A percentile compares a stretch with the other conserved stretches of the same genome.
These are phyloP conservation scores for Nasonovia ribisnigri DNA, from an alignment of 2,888 invertebrate species.

Conservation along the genomic window DNA sequence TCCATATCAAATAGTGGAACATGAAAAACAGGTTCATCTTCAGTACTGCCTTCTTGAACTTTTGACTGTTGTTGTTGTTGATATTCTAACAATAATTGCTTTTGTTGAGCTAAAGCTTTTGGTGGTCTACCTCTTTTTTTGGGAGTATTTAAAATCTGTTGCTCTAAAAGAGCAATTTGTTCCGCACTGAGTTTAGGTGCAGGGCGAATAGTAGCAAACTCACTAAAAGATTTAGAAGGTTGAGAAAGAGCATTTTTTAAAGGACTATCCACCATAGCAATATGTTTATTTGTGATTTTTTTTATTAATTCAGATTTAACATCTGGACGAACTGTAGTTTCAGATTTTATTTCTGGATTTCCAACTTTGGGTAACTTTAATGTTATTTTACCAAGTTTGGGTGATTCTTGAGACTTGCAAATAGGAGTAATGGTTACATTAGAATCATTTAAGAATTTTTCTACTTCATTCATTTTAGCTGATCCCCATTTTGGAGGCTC, in stretches of 20 bases:
- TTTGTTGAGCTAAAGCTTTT: constrained; percentile 64
- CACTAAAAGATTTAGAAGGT: constrained; percentile 48
- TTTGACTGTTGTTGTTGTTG: constrained; percentile 53
- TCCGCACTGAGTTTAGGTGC: constrained; percentile 53
- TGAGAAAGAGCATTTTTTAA: constrained; percentile 59
- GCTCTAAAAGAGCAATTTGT: constrained; percentile 58
- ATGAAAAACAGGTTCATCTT: constrained; percentile 54
- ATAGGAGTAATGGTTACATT: constrained; percentile 67
- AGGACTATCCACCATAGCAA: constrained; percentile 50
- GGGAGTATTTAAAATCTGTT: constrained; percentile 62
- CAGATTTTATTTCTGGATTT: constrained; percentile 66
- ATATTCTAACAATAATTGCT: constrained; percentile 63
- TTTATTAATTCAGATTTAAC: constrained; percentile 66
- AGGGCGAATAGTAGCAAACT: constrained; percentile 51
- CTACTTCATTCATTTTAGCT: constrained; percentile 65
- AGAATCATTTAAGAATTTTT: constrained; percentile 66
- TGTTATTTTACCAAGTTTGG: constrained; percentile 66
- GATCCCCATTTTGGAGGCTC: constrained; percentile 60
- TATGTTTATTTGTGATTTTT: constrained; percentile 64
- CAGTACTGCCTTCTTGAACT: constrained; percentile 20
- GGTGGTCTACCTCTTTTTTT: constrained; percentile 66
- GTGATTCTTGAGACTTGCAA: constrained; percentile 41
- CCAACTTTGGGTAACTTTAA: constrained; percentile 66
- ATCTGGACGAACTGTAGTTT: constrained; percentile 52
- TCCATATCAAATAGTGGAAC: constrained; percentile 63